Evolutionary conservation across 2,888 invertebrate species (phyloP).

Genomic region (Andrena praecox): DNA sequence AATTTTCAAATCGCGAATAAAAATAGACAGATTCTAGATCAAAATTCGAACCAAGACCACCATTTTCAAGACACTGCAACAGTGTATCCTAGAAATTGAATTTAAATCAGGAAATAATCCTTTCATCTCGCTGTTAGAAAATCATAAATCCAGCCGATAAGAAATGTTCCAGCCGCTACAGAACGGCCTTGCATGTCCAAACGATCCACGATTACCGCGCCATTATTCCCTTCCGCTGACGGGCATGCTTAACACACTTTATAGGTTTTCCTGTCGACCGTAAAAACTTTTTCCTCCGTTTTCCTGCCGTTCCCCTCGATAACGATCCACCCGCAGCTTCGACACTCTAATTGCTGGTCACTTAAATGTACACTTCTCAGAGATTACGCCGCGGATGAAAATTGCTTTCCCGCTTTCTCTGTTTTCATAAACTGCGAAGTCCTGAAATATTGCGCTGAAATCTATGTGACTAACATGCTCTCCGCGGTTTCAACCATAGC

Average conservation of each 20-base stretch:
- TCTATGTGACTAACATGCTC: too few relatives aligned
- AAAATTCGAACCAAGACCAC: not conserved
- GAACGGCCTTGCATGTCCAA: conserved; percentile 54
- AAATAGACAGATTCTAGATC: not conserved
- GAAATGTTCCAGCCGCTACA: conserved; percentile 29
- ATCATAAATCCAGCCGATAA: conserved; percentile 30
- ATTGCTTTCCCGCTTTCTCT: too few relatives aligned
- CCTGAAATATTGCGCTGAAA: too few relatives aligned
- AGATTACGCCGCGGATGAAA: too few relatives aligned
- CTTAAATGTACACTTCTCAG: too few relatives aligned
- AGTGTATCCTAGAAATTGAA: not conserved
- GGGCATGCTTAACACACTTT: conserved; percentile 45
- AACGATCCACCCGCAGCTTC: conserved; percentile 8
- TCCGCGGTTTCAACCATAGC: too few relatives aligned
- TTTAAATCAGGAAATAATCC: conserved; percentile 23
- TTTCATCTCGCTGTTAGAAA: conserved; percentile 26
- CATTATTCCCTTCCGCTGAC: conserved; percentile 53
- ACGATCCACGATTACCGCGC: conserved; percentile 53
- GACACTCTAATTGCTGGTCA: not conserved
- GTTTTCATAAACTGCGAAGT: too few relatives aligned
- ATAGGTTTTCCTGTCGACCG: conserved; percentile 40
- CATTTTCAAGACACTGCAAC: not conserved
- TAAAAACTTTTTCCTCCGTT: conserved; percentile 38
- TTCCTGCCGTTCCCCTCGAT: conserved; percentile 15
- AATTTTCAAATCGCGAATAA: not conserved